Base-by-base conservation (phyloP, 2,888 invertebrate species). In the Bombylius discolor region DNA sequence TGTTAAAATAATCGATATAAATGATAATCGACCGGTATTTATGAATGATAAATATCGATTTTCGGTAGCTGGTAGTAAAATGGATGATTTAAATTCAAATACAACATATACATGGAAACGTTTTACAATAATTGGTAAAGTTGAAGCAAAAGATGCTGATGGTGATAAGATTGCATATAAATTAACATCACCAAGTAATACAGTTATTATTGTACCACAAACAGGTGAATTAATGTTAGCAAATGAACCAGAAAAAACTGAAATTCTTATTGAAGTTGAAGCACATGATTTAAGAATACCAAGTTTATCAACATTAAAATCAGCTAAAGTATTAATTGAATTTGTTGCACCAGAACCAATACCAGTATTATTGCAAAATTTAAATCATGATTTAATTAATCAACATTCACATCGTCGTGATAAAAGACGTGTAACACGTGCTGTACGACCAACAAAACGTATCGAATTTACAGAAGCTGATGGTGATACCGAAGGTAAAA, bases 361-460 rank as follows among this genome's bases (percentile, higher is more conserved):
- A 50, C 77, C 77, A 54, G 80, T 78, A 63, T 78, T 80, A 53
- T 76, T 83, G 64, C 81, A 83, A 59, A 75, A 81, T 60, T 68
- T 78, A 59, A 73, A 75, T 56, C 71, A 76, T 63, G 74, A 81
- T 70, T 66, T 66, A 54, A 57, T 70, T 46, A 73, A 72, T 55
- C 69, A 68, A 7, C 73, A 76, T 64, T 72, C 78, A 54, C 83
- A 85, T 71, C 81, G 78, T 65, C 80, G 87, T 51, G 81, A 81
- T 59, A 88, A 89, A 70, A 79, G 89, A 49, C 80, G 89, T 53
- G 89, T 91, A 4, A 92, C 92, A 39, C 81, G 92, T 53, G 92
- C 92, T 6, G 91, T 94, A n/a, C 79, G 94, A 54, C 93, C 93
- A n/a, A 93, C 93, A 4, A 93, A 93, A 76, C 82, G 91, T 62